These are phyloP conservation scores for Chymomyza fuscimana DNA, from an alignment of 2,888 invertebrate species.

Conservation along the genomic window DNA sequence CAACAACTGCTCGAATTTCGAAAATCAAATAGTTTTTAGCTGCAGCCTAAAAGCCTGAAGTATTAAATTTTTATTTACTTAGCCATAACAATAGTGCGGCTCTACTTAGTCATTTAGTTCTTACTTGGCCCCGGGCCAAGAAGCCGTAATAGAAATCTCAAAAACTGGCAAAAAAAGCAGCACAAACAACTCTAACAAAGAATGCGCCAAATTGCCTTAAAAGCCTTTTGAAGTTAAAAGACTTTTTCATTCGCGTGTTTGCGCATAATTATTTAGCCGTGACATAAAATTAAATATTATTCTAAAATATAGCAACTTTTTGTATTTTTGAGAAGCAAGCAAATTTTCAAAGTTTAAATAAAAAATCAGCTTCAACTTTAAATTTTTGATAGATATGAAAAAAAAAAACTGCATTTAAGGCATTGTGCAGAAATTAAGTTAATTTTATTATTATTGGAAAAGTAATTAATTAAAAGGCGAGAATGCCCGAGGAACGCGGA, in stretches of 20 bases:
- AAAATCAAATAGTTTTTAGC: constrained; percentile 50
- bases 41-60: constrained; percentile 56
- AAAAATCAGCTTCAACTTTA: no score
- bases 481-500: no score
- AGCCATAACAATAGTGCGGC: constrained; percentile 54
- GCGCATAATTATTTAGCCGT: constrained; percentile 68
- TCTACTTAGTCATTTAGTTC: constrained; percentile 19
- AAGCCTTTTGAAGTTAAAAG: constrained; percentile 73
- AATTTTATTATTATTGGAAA: no score
- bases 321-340: neutral
- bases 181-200: constrained; percentile 68
- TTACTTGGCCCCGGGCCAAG: constrained; percentile 44
- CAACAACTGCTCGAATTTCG: constrained; percentile 13
- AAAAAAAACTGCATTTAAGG: no score
- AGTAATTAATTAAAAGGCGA: no score
- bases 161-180: constrained; percentile 12
- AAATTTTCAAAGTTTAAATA: neutral
- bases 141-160: constrained; percentile 33
- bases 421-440: no score
- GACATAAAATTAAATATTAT: constrained; percentile 33
- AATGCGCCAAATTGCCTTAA: constrained; percentile 73
- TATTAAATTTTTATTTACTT: constrained; percentile 68
- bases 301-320: neutral
- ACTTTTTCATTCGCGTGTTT: constrained; percentile 56
- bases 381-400: no score